Evolutionary conservation across 2,113 vertebrate species (phyloP).

Genomic region (Osmerus eperlanus): DNA sequence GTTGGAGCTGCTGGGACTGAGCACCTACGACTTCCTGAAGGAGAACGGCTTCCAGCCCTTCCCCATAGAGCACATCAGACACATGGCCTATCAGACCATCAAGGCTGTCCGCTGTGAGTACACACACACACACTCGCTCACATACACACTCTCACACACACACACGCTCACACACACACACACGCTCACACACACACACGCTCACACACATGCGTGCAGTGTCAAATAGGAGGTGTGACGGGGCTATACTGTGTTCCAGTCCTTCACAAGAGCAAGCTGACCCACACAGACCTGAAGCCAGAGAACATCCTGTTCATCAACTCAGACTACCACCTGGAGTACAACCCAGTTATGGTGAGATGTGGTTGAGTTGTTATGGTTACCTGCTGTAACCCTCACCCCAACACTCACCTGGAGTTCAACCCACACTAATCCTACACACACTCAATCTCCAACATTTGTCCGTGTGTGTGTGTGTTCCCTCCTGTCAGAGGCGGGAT

Average conservation of each 20-base stretch:
- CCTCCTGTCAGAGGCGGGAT: conserved; percentile 81
- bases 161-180: not conserved
- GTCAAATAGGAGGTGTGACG: not conserved
- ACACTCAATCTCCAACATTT: not conserved
- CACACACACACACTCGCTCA: not conserved
- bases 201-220: not conserved
- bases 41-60: conserved; percentile 96
- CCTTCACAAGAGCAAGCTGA: conserved; percentile 92
- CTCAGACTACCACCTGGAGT: conserved; percentile 86
- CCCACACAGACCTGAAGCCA: conserved; percentile 95
- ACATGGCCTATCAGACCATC: conserved; percentile 93
- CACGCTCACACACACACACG: too few species aligned
- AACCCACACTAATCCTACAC: too few species aligned
- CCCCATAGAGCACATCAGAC: conserved; percentile 87
- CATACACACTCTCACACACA: not conserved
- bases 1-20: conserved; percentile 94
- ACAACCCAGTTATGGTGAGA: conserved; percentile 85
- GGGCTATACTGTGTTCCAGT: conserved; percentile 71
- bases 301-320: conserved; percentile 97
- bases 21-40: conserved; percentile 96
- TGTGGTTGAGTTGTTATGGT: conserved; percentile 10
- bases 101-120: conserved; percentile 90
- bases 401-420: not conserved
- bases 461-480: not conserved
- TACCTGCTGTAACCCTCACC: not conserved